Evolutionary conservation across 30 jellyfish, hydroid and myxozoan species (phyloP).

Genomic region (Chrysaora quinquecirrha): DNA sequence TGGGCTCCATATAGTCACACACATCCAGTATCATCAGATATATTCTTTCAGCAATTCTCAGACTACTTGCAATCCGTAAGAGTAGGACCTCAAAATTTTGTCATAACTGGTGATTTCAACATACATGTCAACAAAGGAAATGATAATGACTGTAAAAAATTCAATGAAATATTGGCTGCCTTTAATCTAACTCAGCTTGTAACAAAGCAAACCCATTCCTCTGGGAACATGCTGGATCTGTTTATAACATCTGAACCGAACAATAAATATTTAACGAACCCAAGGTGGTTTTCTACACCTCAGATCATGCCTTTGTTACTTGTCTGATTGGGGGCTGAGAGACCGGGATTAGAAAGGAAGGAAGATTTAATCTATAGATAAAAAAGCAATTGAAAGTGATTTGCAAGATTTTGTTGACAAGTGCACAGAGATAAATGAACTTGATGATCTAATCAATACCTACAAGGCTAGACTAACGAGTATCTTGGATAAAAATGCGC

Average conservation of each 20-base stretch:
- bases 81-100: background rate
- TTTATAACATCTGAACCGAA: background rate
- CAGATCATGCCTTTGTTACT: background rate
- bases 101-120: background rate
- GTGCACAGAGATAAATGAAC: background rate
- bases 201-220: background rate
- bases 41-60: background rate
- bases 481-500: background rate
- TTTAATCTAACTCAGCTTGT: background rate
- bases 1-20: constrained; percentile 32
- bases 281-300: background rate
- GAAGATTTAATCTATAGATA: background rate
- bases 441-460: background rate
- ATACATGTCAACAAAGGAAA: background rate
- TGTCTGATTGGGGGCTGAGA: constrained; percentile 7
- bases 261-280: background rate
- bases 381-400: background rate
- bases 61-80: background rate
- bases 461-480: background rate
- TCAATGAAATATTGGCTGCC: background rate
- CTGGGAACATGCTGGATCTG: constrained; percentile 1
- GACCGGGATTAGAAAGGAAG: background rate
- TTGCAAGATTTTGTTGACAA: background rate
- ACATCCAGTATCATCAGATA: background rate
- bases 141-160: background rate